phyloP scores from a whole-genome alignment of 2,113 vertebrate genomes.

The Aplodontia rufa region DNA sequence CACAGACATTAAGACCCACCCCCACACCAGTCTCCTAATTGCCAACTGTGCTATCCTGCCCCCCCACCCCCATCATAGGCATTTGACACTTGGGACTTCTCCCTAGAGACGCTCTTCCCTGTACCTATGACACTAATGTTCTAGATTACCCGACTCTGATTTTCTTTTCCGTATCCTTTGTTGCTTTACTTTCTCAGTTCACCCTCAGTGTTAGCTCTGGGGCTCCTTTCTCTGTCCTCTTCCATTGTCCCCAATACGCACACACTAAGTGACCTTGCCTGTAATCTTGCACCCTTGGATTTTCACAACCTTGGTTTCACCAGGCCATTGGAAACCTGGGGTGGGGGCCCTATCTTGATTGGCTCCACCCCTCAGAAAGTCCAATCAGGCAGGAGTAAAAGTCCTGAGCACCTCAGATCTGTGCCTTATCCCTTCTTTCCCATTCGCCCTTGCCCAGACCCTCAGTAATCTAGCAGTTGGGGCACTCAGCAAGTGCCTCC shows the following conservation, averaged over 20 bases:
- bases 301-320: background rate
- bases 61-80: background rate
- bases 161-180: background rate
- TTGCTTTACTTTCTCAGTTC: background rate
- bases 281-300: background rate
- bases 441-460: background rate
- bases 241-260: background rate
- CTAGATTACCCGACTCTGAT: background rate
- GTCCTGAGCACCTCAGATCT: too few relatives aligned
- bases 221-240: background rate
- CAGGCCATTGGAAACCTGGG: background rate
- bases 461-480: background rate
- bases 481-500: background rate
- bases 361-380: background rate
- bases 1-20: rapidly evolving
- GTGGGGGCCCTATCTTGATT: rapidly evolving
- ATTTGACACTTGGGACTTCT: background rate
- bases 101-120: background rate
- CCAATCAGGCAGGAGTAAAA: background rate
- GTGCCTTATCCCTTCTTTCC: background rate
- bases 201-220: background rate
- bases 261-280: background rate
- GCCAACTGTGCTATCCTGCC: background rate
- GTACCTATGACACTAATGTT: background rate
- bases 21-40: background rate